Evolutionary conservation across 2,797 vertebrate genomes (phyloP).

Genomic region (Labroides dimidiatus): DNA sequence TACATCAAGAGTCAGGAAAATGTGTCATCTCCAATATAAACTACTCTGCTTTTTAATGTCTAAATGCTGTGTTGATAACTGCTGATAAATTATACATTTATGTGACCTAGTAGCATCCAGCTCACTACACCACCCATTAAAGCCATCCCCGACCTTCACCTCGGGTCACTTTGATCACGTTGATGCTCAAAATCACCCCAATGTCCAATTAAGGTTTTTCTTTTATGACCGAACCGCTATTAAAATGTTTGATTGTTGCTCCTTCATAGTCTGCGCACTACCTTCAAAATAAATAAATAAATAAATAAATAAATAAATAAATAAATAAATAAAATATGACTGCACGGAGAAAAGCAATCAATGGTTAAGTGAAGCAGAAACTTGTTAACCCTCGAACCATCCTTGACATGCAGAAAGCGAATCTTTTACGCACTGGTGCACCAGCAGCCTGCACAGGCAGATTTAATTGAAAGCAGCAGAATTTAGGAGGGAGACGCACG

Average conservation of each 20-base stretch:
- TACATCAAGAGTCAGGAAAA: no score
- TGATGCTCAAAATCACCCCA: neutral
- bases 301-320: no score
- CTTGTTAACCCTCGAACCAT: slow-evolving; percentile 51
- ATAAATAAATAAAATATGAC: no score
- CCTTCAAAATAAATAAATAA: slow-evolving; percentile 1
- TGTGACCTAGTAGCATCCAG: slow-evolving; percentile 6
- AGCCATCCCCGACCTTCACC: slow-evolving; percentile 34
- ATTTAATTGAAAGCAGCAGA: slow-evolving; percentile 41
- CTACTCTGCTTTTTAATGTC: slow-evolving; percentile 9
- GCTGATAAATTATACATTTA: slow-evolving; percentile 25
- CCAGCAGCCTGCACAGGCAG: slow-evolving; percentile 10
- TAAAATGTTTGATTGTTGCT: neutral
- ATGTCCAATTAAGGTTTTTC: slow-evolving; percentile 24
- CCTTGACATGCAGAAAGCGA: slow-evolving; percentile 13
- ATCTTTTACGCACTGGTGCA: slow-evolving; percentile 30
- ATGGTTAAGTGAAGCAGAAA: slow-evolving; percentile 32
- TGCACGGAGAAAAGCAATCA: slow-evolving; percentile 7
- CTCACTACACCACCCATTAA: neutral
- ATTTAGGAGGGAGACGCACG: slow-evolving; percentile 20
- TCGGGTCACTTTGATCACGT: slow-evolving; percentile 10
- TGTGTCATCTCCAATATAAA: neutral
- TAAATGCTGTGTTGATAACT: slow-evolving; percentile 6
- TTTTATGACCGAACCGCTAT: slow-evolving; percentile 3
- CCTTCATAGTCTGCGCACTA: neutral